Conservation (phyloP, 2,797 vertebrate genomes). For the Mormyrus hasselquistii region DNA sequence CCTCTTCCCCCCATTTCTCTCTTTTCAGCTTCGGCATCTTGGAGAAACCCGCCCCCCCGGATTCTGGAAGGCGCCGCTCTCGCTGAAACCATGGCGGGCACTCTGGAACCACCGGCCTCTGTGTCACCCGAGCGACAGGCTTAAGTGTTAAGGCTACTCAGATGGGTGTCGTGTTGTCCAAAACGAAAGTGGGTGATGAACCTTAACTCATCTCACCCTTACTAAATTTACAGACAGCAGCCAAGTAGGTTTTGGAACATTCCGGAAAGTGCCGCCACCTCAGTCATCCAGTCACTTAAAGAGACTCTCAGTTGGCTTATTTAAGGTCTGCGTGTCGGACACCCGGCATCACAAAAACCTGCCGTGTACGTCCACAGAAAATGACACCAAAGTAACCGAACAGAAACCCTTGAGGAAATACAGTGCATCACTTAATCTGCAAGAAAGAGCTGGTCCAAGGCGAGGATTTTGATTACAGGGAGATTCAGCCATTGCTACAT, state of each 20-base stretch:
- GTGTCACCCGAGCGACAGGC: constrained; percentile 52
- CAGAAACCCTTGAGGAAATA: not conserved
- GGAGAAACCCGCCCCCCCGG: constrained; percentile 53
- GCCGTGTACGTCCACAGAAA: not conserved
- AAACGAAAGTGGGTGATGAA: constrained; percentile 41
- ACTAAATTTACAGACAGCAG: constrained; percentile 30
- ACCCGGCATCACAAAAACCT: not conserved
- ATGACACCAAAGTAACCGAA: not conserved
- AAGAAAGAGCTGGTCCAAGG: not conserved
- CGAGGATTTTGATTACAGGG: not conserved
- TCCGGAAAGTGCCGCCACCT: not conserved
- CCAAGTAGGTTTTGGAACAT: constrained; percentile 27
- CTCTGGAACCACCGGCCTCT: not conserved
- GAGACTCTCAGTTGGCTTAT: no score
- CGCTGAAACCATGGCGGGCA: not conserved
- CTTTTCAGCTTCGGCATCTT: constrained; percentile 64
- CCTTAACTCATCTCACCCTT: not conserved
- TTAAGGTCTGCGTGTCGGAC: not conserved
- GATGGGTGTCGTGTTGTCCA: constrained; percentile 48
- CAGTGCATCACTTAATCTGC: not conserved
- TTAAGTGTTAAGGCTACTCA: constrained; percentile 52
- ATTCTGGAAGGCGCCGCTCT: not conserved
- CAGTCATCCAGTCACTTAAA: not conserved
- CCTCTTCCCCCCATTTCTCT: constrained; percentile 16
- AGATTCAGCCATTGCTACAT: not conserved